Percentiles rank a stretch among this genome's conserved stretches.
phyloP scores from a whole-genome alignment of 2,888 invertebrate species.

The Eucera pruinosa region DNA sequence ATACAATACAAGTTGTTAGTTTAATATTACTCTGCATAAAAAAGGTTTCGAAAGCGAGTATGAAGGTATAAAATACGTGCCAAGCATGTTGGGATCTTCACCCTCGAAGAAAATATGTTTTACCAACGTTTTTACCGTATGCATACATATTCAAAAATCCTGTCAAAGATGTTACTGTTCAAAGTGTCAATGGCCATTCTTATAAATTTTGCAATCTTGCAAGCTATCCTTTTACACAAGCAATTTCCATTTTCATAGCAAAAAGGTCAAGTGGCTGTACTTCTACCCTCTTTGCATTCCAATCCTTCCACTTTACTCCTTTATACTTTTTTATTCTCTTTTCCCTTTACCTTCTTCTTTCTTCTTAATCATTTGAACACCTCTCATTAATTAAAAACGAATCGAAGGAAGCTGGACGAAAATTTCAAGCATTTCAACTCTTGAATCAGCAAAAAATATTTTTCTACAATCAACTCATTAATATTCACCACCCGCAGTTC shows the following conservation, averaged over 20 bases:
- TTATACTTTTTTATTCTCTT: no score
- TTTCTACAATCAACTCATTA: neutral
- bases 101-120: neutral
- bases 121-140: neutral
- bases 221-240: neutral
- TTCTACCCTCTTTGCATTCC: conserved; percentile 13
- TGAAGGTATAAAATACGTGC: neutral
- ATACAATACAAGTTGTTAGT: no score
- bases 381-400: neutral
- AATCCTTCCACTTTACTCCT: neutral
- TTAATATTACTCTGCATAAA: no score
- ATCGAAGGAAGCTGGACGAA: no score
- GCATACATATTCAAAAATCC: neutral
- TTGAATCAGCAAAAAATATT: neutral
- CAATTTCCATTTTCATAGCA: conserved; percentile 16
- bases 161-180: neutral
- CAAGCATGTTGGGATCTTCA: neutral
- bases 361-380: neutral
- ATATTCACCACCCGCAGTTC: neutral
- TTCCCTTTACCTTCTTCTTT: no score
- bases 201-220: neutral
- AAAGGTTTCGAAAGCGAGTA: no score
- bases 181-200: neutral
- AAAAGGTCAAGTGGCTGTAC: conserved; percentile 7
- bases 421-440: neutral